Conservation (phyloP, 2,113 vertebrate genomes). For the Pygoscelis antarcticus region DNA sequence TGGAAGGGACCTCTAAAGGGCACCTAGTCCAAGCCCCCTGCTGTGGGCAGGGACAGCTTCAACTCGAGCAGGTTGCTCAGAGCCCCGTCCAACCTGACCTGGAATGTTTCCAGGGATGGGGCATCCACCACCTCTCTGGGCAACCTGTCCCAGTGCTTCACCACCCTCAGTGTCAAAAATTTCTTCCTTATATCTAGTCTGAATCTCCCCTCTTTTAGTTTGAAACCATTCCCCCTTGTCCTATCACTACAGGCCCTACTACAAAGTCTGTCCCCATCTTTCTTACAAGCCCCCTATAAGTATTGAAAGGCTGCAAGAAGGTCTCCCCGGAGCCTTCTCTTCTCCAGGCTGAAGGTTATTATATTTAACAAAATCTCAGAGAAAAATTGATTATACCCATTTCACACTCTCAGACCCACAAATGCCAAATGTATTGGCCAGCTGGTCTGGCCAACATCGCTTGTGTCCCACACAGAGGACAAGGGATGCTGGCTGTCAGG, state of each 20-base stretch:
- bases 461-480: neutral
- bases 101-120: neutral
- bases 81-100: neutral
- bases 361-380: neutral
- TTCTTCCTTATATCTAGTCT: neutral
- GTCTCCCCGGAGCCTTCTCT: neutral
- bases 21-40: rapidly evolving
- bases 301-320: rapidly evolving
- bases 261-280: neutral
- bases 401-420: neutral
- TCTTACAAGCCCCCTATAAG: neutral
- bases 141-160: rapidly evolving
- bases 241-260: neutral
- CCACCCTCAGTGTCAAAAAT: rapidly evolving
- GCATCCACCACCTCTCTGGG: neutral
- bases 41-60: rapidly evolving
- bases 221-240: neutral
- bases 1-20: neutral
- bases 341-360: neutral
- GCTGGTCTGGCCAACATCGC: neutral
- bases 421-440: neutral
- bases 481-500: neutral
- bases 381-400: neutral
- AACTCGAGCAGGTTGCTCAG: neutral
- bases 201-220: neutral